Percentiles rank a stretch among this genome's conserved stretches.
These are phyloP conservation scores for Papilio elwesi DNA, from an alignment of 2,888 invertebrate genomes.

Conservation along the genomic window DNA sequence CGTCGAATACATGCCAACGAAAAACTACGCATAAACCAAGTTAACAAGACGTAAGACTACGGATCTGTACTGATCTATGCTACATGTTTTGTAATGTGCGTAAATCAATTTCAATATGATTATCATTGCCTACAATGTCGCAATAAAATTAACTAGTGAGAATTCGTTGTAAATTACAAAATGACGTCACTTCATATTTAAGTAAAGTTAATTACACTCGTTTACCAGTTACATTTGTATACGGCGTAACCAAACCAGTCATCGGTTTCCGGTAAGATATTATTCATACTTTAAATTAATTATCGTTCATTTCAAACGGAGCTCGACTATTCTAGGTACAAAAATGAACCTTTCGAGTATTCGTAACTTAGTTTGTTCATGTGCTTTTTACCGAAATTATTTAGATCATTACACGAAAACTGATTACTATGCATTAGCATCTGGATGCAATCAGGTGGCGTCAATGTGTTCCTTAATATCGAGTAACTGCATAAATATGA, in stretches of 20 bases:
- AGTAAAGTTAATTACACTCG: not conserved
- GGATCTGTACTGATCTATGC: too few species aligned
- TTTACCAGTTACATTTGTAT: constrained; percentile 6
- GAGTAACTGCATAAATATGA: not conserved
- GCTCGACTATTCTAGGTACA: not conserved
- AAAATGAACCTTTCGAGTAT: not conserved
- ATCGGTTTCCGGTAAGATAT: constrained; percentile 11
- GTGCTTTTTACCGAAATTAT: not conserved
- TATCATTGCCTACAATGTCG: constrained; percentile 1
- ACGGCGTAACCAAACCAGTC: constrained; percentile 11
- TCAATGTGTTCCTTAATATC: not conserved
- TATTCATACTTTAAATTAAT: constrained; percentile 16
- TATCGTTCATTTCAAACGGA: not conserved
- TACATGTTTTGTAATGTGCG: too few species aligned
- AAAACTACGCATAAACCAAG: too few species aligned
- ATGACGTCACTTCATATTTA: constrained; percentile 15
- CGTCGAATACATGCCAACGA: too few species aligned
- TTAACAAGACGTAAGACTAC: too few species aligned
- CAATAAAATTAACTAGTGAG: not conserved
- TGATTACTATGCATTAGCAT: not conserved
- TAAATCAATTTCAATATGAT: not conserved
- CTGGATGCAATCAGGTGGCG: not conserved
- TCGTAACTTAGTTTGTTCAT: not conserved
- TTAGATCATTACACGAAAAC: not conserved
- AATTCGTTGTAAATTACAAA: constrained; percentile 13